Base-by-base conservation (phyloP, 2,113 vertebrate species). In the Oenanthe melanoleuca region DNA sequence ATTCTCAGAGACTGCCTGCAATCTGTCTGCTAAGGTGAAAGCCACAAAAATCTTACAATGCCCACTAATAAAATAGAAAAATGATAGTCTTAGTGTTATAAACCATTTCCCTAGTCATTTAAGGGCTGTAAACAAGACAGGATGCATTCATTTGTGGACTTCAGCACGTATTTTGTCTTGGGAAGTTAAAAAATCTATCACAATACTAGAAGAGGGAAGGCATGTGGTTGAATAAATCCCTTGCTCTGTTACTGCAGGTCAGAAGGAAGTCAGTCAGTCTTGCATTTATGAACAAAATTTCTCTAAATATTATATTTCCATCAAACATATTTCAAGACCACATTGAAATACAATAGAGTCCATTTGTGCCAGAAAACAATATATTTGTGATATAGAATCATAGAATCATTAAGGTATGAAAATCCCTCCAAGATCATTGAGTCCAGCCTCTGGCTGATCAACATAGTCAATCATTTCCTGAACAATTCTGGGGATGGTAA, bases 21-120 rank as follows among this genome's bases (percentile, higher is more conserved):
- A 73, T 89, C 49, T 65, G 44, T 88, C 72, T 86, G 6, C 19
- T 81, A 61, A 92, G 65, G 13, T 84, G 34, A 90, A 94, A 92
- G n/a, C 71, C 53, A 59, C 47, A 91, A 84, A 56, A 55, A 57
- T 72, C 50, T 61, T 84, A 45, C 25, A 66, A 70, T 88, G 28
- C 5, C 28, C 25, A 63, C 25, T 77, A 93, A 84, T 81, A 88
- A 95, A 93, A 63, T 22, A 86, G 65, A 86, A 95, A 79, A 95
- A 84, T 80, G 4, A 2, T 83, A 79, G 31, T 34, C 60, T 69
- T 47, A 25, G 20, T 52, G 22, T 79, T 59, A 88, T 53, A 89
- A 93, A 72, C 25, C 40, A 42, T 89, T 92, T 37, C 71, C n/a
- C 59, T 40, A 59, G 23, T 82, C 69, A 78, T 72, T 85, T 80